Percentiles rank a stretch among this genome's conserved stretches.
Evolutionary conservation across 2,888 invertebrate genomes (phyloP).

Genomic region (Seira sanloemensis): DNA sequence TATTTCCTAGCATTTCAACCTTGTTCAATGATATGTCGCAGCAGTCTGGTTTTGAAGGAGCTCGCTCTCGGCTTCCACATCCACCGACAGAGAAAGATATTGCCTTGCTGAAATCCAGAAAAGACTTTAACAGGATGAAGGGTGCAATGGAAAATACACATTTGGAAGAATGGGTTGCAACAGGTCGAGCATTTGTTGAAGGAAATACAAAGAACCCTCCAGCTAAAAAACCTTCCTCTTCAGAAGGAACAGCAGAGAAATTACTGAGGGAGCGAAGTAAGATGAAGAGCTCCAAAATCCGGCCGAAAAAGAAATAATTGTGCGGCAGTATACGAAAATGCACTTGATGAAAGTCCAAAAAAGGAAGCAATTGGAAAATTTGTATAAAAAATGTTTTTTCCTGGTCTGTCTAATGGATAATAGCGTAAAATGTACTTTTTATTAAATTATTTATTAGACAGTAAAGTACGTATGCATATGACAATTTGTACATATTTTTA

Average conservation of each 20-base stretch:
- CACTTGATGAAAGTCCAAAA: no score
- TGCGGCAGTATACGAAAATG: neutral
- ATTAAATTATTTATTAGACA: neutral
- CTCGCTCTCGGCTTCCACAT: neutral
- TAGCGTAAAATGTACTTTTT: no score
- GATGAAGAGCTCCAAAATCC: neutral
- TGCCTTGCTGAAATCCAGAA: conserved; percentile 28
- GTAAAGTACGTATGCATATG: no score
- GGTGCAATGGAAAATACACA: conserved; percentile 10
- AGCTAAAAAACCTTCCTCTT: neutral
- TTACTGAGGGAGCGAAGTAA: neutral
- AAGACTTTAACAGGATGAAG: conserved; percentile 18
- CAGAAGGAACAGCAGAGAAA: neutral
- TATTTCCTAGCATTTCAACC: conserved; percentile 7
- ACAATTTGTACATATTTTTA: no score
- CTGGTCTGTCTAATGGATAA: no score
- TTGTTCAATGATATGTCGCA: neutral
- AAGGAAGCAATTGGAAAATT: neutral
- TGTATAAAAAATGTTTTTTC: no score
- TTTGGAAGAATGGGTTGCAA: conserved; percentile 34
- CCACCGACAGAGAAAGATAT: conserved; percentile 26
- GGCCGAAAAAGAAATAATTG: no score
- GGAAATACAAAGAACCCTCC: neutral
- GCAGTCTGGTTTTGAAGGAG: neutral
- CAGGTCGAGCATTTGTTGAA: conserved; percentile 42